phyloP scores from a whole-genome alignment of 2,797 vertebrate genomes.

The Gobio occitaniae region DNA sequence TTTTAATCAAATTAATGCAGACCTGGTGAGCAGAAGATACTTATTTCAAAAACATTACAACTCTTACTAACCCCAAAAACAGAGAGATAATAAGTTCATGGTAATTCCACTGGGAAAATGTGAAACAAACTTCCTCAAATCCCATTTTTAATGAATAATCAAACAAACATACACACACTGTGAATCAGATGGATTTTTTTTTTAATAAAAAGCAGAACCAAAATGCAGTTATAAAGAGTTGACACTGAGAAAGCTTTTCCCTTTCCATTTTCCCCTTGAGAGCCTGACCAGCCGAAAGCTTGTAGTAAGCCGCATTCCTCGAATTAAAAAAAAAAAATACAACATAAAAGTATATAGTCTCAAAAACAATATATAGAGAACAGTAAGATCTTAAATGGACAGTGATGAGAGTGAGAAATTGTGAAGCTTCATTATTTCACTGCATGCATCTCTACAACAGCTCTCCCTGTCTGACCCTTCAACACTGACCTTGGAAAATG shows the following conservation, averaged over 20 bases:
- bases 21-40: neutral
- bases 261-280: slow-evolving; percentile 51
- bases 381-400: slow-evolving; percentile 50
- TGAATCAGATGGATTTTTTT: slow-evolving; percentile 56
- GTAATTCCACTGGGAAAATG: neutral
- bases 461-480: slow-evolving; percentile 33
- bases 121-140: neutral
- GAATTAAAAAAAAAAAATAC: slow-evolving; percentile 40
- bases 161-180: slow-evolving; percentile 64
- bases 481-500: neutral
- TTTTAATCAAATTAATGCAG: neutral
- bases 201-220: slow-evolving; percentile 73
- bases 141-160: slow-evolving; percentile 46
- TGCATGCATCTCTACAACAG: slow-evolving; percentile 61
- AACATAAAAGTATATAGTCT: slow-evolving; percentile 34
- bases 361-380: slow-evolving; percentile 60
- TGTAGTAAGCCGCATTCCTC: slow-evolving; percentile 38
- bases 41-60: neutral
- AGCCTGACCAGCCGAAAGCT: slow-evolving; percentile 29
- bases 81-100: neutral
- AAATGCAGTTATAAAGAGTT: slow-evolving; percentile 70
- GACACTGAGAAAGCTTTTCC: slow-evolving; percentile 67
- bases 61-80: neutral
- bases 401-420: slow-evolving; percentile 60
- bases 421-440: slow-evolving; percentile 60